A percentile compares a stretch with the other conserved stretches of the same genome.
Evolutionary conservation across 1,140 invertebrate species (phyloP).

Genomic region (Cydia pomonella): DNA sequence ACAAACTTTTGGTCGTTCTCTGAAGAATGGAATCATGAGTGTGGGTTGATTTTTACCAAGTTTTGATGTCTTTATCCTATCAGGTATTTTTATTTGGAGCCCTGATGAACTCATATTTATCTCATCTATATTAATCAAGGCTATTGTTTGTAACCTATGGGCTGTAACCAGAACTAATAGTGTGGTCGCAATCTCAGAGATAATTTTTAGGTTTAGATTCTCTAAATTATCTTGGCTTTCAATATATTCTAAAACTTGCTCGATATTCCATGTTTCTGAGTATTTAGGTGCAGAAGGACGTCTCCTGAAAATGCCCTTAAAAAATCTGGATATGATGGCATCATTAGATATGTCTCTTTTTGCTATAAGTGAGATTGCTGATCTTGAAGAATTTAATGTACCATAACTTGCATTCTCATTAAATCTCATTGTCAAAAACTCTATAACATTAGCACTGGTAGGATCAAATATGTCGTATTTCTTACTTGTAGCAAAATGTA

Average conservation of each 20-base stretch:
- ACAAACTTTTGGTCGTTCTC: constrained; percentile 13
- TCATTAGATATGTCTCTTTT: constrained; percentile 11
- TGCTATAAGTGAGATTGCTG: constrained; percentile 10
- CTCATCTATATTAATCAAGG: constrained; percentile 2
- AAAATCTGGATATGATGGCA: constrained; percentile 5
- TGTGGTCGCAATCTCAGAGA: background rate
- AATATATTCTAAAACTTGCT: constrained; percentile 9
- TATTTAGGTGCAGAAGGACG: background rate
- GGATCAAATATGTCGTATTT: constrained; percentile 13
- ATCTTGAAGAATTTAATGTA: constrained; percentile 14
- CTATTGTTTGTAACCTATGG: constrained; percentile 2
- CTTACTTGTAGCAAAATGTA: background rate
- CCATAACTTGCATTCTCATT: constrained; percentile 16
- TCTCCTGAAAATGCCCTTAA: constrained; percentile 10
- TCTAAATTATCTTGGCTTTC: background rate
- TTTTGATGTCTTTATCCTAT: constrained; percentile 14
- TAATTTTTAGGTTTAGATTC: constrained; percentile 5
- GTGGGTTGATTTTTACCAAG: background rate
- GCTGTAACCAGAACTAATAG: background rate
- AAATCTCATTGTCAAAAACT: constrained; percentile 13
- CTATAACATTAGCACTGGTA: background rate
- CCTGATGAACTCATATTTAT: constrained; percentile 9
- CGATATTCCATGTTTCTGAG: background rate
- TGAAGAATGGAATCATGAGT: constrained; percentile 2
- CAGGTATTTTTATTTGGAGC: constrained; percentile 3